Conservation (phyloP, 1,140 invertebrate genomes). For the Drosophila willistoni region DNA sequence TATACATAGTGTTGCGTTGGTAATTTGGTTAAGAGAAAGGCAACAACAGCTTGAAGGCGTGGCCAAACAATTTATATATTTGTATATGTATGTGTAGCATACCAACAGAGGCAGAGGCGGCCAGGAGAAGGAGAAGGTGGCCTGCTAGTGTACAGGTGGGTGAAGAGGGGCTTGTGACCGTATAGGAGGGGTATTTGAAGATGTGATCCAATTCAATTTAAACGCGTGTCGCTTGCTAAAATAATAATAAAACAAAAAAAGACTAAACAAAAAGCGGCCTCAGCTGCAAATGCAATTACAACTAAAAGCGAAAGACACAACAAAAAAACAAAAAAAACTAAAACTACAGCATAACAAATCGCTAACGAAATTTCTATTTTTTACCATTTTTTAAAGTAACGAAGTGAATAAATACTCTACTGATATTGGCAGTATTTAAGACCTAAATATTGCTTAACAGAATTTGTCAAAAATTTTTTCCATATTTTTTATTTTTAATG, state of each 20-base stretch:
- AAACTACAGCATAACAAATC: conserved; percentile 27
- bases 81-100: neutral
- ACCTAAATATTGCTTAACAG: too few relatives aligned
- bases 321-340: neutral
- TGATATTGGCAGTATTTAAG: too few relatives aligned
- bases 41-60: conserved; percentile 26
- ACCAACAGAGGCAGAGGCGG: conserved; percentile 17
- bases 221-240: conserved; percentile 72
- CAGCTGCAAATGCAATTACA: conserved; percentile 75
- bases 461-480: too few relatives aligned
- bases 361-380: neutral
- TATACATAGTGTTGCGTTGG: conserved; percentile 6
- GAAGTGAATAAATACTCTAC: conserved; percentile 5
- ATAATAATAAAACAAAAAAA: conserved; percentile 29
- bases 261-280: conserved; percentile 28
- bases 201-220: conserved; percentile 81
- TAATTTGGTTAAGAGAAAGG: conserved; percentile 23
- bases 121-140: neutral
- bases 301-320: conserved; percentile 46
- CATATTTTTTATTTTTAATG: too few relatives aligned
- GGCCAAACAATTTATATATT: conserved; percentile 27
- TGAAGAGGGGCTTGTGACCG: neutral
- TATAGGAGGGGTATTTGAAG: conserved; percentile 33
- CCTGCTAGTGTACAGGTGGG: neutral
- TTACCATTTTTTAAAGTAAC: neutral